A percentile compares a stretch with the other conserved stretches of the same genome.
Conservation (phyloP, 2,888 invertebrate species). For the Fabriciana adippe region DNA sequence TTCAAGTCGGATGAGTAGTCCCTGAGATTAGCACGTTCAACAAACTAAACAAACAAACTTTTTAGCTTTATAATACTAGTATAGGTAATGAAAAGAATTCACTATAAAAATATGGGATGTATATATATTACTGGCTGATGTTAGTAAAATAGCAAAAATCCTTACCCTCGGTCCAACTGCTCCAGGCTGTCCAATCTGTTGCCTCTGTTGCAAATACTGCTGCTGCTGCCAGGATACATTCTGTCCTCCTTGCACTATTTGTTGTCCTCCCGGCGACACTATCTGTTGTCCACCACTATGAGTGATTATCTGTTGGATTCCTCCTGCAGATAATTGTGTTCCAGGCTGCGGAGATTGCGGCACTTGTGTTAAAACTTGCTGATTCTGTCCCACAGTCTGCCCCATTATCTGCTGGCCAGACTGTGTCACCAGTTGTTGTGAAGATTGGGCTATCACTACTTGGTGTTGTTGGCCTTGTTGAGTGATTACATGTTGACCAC, state of each 20-base stretch:
- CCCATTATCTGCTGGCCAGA: constrained; percentile 76
- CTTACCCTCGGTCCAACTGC: constrained; percentile 77
- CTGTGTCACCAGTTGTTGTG: constrained; percentile 77
- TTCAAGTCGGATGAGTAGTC: no score
- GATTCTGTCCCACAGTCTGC: constrained; percentile 66
- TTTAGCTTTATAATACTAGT: no score
- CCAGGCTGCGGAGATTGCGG: constrained; percentile 72
- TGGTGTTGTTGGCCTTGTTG: constrained; percentile 77
- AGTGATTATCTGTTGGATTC: constrained; percentile 78
- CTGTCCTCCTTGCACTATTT: constrained; percentile 73
- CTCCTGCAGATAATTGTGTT: constrained; percentile 61
- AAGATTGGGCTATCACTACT: constrained; percentile 74
- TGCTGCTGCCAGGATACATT: constrained; percentile 78
- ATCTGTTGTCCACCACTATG: constrained; percentile 77
- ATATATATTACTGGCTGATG: background rate
- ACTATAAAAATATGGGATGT: no score
- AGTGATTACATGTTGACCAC: constrained; percentile 76
- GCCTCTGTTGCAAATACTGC: constrained; percentile 75
- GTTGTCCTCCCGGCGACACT: constrained; percentile 73
- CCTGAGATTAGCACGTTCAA: no score
- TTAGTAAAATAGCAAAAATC: constrained; percentile 28
- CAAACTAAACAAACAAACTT: no score
- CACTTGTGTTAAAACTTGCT: constrained; percentile 71
- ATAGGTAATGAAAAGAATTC: no score
- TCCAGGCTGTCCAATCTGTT: constrained; percentile 78